These are phyloP conservation scores for Borostomias antarcticus DNA, from an alignment of 2,797 vertebrate species.

Conservation along the genomic window DNA sequence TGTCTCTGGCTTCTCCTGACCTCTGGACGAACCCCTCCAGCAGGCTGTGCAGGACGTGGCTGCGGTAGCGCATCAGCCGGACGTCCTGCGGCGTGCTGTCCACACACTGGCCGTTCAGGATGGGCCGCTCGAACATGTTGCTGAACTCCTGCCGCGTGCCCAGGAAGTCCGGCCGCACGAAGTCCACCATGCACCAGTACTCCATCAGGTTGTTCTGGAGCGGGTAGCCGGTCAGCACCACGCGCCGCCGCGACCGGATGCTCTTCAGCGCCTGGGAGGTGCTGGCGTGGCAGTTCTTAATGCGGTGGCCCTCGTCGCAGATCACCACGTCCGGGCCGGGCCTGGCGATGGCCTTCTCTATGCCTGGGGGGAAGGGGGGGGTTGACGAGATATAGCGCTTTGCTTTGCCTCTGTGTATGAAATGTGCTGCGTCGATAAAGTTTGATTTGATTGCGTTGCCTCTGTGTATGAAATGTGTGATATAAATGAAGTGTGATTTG, in stretches of 20 bases:
- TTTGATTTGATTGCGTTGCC: too few species aligned
- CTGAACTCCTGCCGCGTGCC: slow-evolving; percentile 96
- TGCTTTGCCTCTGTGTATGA: too few species aligned
- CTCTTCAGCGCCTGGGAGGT: slow-evolving; percentile 98
- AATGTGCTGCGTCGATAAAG: too few species aligned
- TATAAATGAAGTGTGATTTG: too few species aligned
- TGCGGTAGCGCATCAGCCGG: slow-evolving; percentile 95
- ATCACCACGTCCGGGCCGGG: slow-evolving; percentile 98
- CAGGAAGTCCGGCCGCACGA: slow-evolving; percentile 95
- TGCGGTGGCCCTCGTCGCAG: slow-evolving; percentile 98
- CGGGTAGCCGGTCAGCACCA: slow-evolving; percentile 93
- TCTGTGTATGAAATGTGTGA: too few species aligned
- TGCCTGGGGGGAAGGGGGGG: slow-evolving; percentile 71
- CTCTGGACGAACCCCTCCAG: slow-evolving; percentile 97
- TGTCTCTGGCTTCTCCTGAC: too few species aligned
- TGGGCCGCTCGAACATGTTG: slow-evolving; percentile 98
- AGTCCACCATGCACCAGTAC: slow-evolving; percentile 99
- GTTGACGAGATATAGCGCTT: too few species aligned
- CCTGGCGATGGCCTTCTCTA: slow-evolving; percentile 92
- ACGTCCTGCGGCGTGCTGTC: slow-evolving; percentile 95
- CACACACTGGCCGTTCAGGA: slow-evolving; percentile 95
- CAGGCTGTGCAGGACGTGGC: slow-evolving; percentile 94
- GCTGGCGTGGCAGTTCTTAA: slow-evolving; percentile 98
- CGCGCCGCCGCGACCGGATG: slow-evolving; percentile 92
- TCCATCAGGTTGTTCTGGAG: slow-evolving; percentile 98